Conservation (phyloP, 2,797 vertebrate species). For the Mormyrops attenuatus region DNA sequence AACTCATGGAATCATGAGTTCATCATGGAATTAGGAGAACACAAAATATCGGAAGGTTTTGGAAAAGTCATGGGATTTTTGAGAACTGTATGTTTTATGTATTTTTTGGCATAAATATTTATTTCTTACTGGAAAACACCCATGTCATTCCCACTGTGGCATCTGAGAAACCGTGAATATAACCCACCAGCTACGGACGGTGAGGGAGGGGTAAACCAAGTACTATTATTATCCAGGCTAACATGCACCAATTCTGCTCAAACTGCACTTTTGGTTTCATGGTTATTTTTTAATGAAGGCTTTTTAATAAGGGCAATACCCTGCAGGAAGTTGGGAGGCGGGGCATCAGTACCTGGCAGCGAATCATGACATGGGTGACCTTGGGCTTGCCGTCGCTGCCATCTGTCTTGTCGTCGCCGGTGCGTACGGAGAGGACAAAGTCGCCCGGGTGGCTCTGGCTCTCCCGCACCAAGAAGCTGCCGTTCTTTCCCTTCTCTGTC, state of each 20-base stretch:
- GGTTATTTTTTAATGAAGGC: not conserved
- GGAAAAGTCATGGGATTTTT: not conserved
- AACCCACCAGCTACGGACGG: not conserved
- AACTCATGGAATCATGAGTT: not conserved
- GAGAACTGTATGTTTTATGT: not conserved
- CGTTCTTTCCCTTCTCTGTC: conserved; percentile 95
- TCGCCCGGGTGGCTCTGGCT: conserved; percentile 97
- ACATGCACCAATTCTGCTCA: not conserved
- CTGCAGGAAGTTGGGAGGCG: not conserved
- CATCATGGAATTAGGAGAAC: not conserved
- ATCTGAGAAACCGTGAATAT: not conserved
- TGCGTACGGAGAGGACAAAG: conserved; percentile 92
- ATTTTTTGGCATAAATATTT: not conserved
- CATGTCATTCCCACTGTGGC: not conserved
- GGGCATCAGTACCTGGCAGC: conserved; percentile 78
- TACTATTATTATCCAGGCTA: not conserved
- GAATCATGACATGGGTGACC: conserved; percentile 98
- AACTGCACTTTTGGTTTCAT: not conserved
- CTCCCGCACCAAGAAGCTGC: conserved; percentile 94
- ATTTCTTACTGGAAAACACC: not conserved
- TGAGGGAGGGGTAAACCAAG: not conserved
- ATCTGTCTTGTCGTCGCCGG: conserved; percentile 93
- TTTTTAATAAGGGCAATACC: not conserved
- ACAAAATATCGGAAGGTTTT: not conserved
- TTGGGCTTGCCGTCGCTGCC: conserved; percentile 93